Conservation (phyloP, 1,140 invertebrate genomes). For the Arctopsyche grandis region DNA sequence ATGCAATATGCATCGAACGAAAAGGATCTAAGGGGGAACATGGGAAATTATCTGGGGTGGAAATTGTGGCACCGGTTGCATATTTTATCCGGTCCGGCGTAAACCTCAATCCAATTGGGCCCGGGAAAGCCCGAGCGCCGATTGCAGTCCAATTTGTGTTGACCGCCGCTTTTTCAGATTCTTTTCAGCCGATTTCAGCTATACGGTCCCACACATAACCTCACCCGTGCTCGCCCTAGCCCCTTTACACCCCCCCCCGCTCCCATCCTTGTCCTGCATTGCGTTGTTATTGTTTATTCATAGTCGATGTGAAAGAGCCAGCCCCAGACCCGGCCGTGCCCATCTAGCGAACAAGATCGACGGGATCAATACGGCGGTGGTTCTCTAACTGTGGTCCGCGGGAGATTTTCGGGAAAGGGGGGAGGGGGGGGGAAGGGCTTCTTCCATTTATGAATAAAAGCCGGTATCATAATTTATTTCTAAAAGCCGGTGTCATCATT, state of each 20-base stretch:
- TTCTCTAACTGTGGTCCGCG: no score
- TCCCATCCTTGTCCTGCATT: slow-evolving; percentile 6
- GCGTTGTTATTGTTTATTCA: slow-evolving; percentile 35
- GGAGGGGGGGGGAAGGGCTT: no score
- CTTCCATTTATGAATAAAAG: no score
- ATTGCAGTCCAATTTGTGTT: slow-evolving; percentile 37
- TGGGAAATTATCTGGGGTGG: slow-evolving; percentile 31
- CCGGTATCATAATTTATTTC: no score
- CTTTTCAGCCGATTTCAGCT: neutral
- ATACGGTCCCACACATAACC: neutral
- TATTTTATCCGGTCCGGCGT: slow-evolving; percentile 28
- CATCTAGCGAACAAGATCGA: slow-evolving; percentile 12
- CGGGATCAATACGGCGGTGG: slow-evolving; percentile 18
- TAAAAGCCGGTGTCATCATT: no score
- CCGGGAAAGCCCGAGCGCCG: neutral
- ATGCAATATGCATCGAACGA: slow-evolving; percentile 38
- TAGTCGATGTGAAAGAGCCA: neutral
- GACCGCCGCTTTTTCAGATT: slow-evolving; percentile 26
- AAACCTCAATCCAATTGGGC: slow-evolving; percentile 27
- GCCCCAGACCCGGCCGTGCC: neutral
- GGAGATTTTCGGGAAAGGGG: no score
- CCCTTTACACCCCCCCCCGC: neutral
- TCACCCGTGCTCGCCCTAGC: neutral
- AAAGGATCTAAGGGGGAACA: slow-evolving; percentile 13
- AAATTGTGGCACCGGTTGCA: slow-evolving; percentile 1